Evolutionary conservation across 2,888 invertebrate genomes (phyloP).

Genomic region (Thereva nobilitata): DNA sequence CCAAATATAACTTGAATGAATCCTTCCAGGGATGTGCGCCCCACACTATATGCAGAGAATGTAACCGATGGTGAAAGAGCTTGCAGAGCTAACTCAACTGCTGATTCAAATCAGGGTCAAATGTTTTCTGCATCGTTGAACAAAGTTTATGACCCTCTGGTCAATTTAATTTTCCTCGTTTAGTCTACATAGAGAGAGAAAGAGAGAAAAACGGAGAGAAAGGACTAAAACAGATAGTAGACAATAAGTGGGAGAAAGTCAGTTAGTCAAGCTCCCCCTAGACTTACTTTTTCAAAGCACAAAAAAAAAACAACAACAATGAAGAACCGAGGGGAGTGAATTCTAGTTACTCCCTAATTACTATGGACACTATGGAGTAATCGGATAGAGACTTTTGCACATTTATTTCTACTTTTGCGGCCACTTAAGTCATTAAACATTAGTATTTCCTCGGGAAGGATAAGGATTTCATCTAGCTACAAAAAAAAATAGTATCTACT

Average conservation of each 20-base stretch:
- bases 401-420: slow-evolving; percentile 17
- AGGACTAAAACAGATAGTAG: background rate
- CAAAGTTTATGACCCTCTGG: slow-evolving; percentile 55
- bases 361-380: slow-evolving; percentile 6
- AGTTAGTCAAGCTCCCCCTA: too few species aligned
- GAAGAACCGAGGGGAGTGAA: too few species aligned
- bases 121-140: slow-evolving; percentile 54
- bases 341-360: slow-evolving; percentile 16
- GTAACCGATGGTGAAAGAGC: slow-evolving; percentile 26
- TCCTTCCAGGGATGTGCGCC: too few species aligned
- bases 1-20: background rate
- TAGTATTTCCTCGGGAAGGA: background rate
- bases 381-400: slow-evolving; percentile 5
- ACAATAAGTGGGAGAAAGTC: too few species aligned
- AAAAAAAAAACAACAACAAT: too few species aligned
- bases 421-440: slow-evolving; percentile 8
- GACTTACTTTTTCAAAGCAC: too few species aligned
- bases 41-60: slow-evolving; percentile 6
- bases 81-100: slow-evolving; percentile 48
- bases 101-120: slow-evolving; percentile 53
- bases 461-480: background rate
- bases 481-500: background rate
- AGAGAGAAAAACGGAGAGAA: slow-evolving; percentile 10
- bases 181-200: background rate
- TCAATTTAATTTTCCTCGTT: slow-evolving; percentile 55